Evolutionary conservation across 1,140 invertebrate species (phyloP), one percentile per base, ranked within the genome.

Genomic region (Maniola jurtina): DNA sequence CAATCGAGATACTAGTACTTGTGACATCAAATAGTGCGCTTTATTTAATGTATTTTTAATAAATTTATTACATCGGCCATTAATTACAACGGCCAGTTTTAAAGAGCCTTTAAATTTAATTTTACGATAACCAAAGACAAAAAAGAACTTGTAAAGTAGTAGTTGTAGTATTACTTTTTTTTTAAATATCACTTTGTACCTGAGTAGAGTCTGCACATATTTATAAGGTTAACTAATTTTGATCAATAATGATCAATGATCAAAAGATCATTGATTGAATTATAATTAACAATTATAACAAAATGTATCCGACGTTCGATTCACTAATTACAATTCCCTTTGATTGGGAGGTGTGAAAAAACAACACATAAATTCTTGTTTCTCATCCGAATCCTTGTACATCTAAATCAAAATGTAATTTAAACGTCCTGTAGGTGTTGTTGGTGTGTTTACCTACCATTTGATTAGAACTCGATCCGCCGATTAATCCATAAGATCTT

Each of bases 391-490:
- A 67, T 61, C 40, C 33, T 33, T 47, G 16, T 40, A 54, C 58
- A 61, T 55, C 14, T 73, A 66, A 73, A 73, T 67, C 54, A 70
- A 50, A 61, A 50, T 15, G 61, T 58, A 65, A 70, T 70, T 65
- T 57, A 50, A 61, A 65, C 63, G 68, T 70, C 68, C 34, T 45
- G 34, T 38, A 58, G 15, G 54, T 64, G 58, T 65, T 63, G 40
- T 48, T 15, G 50, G 38, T 56, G 14, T 38, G 34, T 65, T 57
- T 61, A 61, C n/a, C 15, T 16, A 61, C 61, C 59, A 61, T 33
- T 67, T 48, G 61, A 67, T 67, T 55, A 56, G 33, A 59, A 61
- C 52, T 34, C 59, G 59, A 61, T 61, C 47, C n/a, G 14, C 11
- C 45, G 50, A 52, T 61, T 64, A 57, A 62, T 62, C 42, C 34